These are phyloP conservation scores for Geothlypis trichas DNA, from an alignment of 2,113 vertebrate genomes.

Conservation along the genomic window DNA sequence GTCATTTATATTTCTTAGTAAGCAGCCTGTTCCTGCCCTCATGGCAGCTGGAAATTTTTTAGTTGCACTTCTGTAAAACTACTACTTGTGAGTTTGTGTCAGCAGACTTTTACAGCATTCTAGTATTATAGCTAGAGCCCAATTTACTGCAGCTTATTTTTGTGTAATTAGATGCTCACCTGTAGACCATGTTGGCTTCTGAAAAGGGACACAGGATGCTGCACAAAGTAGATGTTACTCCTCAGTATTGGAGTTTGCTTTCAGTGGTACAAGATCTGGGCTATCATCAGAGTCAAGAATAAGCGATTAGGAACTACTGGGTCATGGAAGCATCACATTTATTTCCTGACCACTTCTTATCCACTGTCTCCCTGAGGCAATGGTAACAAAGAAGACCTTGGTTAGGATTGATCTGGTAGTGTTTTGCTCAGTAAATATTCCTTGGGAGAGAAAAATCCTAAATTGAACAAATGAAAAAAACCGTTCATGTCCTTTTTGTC, in stretches of 20 bases:
- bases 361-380: not conserved
- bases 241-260: not conserved
- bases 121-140: not conserved
- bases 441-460: not conserved
- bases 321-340: not conserved
- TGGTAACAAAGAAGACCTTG: not conserved
- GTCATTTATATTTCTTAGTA: not conserved
- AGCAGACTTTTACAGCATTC: not conserved
- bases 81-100: not conserved
- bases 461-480: not conserved
- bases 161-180: rapidly evolving
- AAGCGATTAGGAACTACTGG: not conserved
- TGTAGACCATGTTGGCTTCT: not conserved
- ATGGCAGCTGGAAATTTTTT: not conserved
- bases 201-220: not conserved
- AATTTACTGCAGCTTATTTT: not conserved
- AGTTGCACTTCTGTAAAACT: not conserved
- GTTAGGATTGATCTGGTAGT: not conserved
- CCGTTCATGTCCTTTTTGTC: not conserved
- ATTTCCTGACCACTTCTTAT: not conserved
- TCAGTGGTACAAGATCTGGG: not conserved
- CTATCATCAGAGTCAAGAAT: not conserved
- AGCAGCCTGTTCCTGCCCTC: not conserved
- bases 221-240: not conserved
- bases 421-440: not conserved